A percentile compares a stretch with the other conserved stretches of the same genome.
Conservation (phyloP, 1,140 invertebrate genomes). For the Parasteatoda tepidariorum region DNA sequence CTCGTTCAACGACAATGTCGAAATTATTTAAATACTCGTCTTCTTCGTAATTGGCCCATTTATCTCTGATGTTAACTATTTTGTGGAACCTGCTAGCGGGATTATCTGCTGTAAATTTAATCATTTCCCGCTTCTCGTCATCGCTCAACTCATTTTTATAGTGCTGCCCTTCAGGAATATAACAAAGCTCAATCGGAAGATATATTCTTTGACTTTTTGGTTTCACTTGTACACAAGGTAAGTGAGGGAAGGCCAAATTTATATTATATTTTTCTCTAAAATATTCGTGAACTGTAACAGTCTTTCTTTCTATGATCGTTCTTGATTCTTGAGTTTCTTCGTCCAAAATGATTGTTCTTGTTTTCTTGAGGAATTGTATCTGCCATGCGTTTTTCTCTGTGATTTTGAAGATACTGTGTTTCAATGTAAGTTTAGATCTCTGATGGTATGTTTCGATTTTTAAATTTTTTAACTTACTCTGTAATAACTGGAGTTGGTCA, state of each 20-base stretch:
- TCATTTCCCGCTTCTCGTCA: constrained; percentile 61
- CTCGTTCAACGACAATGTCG: constrained; percentile 49
- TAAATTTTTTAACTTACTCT: constrained; percentile 58
- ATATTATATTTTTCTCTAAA: constrained; percentile 7
- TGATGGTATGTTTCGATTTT: constrained; percentile 59
- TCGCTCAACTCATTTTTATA: constrained; percentile 56
- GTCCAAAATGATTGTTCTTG: too few relatives aligned
- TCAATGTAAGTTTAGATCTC: constrained; percentile 19
- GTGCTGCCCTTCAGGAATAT: constrained; percentile 64
- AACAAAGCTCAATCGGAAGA: constrained; percentile 67
- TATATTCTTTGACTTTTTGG: constrained; percentile 60
- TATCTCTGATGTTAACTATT: constrained; percentile 18
- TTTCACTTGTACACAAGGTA: constrained; percentile 67
- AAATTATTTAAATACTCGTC: constrained; percentile 64
- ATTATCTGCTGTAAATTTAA: constrained; percentile 64
- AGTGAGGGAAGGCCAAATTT: constrained; percentile 62
- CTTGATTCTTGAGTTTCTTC: too few relatives aligned
- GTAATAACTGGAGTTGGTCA: constrained; percentile 16
- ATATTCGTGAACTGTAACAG: constrained; percentile 13
- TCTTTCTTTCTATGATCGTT: background rate
- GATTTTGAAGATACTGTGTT: constrained; percentile 57
- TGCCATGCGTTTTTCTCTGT: constrained; percentile 37
- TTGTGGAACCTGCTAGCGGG: constrained; percentile 63
- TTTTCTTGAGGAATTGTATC: too few relatives aligned
- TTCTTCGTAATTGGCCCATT: background rate